phyloP scores from a whole-genome alignment of 1,140 invertebrate species.

The Zaprionus nigranus region DNA sequence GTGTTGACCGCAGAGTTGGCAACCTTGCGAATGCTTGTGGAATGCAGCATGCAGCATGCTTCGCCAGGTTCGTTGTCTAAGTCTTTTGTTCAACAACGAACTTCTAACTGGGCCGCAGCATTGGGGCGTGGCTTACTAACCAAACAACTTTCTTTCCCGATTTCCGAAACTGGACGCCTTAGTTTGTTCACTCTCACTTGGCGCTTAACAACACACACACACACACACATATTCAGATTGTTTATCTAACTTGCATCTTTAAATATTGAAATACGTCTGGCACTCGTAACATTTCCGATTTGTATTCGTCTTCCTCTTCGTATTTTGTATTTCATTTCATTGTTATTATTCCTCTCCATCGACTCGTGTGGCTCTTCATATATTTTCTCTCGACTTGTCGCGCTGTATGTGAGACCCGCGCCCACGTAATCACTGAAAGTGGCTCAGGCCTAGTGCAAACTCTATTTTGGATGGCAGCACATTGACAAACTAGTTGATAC shows the following conservation, averaged over 20 bases:
- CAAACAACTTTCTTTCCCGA: conserved; percentile 63
- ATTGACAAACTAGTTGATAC: background rate
- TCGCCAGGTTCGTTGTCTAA: conserved; percentile 69
- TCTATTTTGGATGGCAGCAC: conserved; percentile 33
- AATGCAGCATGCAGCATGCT: conserved; percentile 51
- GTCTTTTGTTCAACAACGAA: conserved; percentile 61
- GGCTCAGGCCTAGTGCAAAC: conserved; percentile 36
- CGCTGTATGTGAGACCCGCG: conserved; percentile 38
- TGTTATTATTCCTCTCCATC: conserved; percentile 23
- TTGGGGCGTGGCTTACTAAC: conserved; percentile 42
- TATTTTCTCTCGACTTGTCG: conserved; percentile 32
- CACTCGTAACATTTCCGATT: conserved; percentile 51
- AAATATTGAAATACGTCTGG: conserved; percentile 59
- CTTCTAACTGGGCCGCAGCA: conserved; percentile 56
- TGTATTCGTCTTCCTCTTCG: conserved; percentile 10
- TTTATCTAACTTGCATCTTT: conserved; percentile 76
- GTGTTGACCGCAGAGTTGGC: conserved; percentile 62
- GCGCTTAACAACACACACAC: conserved; percentile 57
- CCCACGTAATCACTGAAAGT: conserved; percentile 69
- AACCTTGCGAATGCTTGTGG: conserved; percentile 57
- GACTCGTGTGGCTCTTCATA: conserved; percentile 17
- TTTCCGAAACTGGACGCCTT: background rate
- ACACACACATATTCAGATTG: conserved; percentile 51
- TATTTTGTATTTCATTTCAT: background rate
- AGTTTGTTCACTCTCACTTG: conserved; percentile 64